Conservation (phyloP, 2,888 invertebrate species). For the Marronus borbonicus region DNA sequence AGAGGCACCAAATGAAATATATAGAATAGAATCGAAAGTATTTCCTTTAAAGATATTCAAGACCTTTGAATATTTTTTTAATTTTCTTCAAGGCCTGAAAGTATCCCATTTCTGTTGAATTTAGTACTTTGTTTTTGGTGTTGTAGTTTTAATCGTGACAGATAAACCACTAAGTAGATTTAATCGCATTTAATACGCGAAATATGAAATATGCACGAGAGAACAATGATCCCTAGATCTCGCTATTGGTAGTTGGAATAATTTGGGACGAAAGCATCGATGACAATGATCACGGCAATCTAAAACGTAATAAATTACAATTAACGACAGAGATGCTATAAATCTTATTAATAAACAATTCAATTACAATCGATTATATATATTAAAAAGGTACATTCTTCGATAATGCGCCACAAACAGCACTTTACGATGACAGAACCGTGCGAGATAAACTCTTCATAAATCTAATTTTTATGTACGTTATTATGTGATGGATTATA, state of each 20-base stretch:
- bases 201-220: not conserved
- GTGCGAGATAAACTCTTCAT: not conserved
- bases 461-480: constrained; percentile 4
- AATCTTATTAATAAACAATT: constrained; percentile 10
- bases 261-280: not conserved
- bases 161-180: not conserved
- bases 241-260: constrained; percentile 1
- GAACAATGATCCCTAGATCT: constrained; percentile 4
- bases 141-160: too few species aligned
- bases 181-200: not conserved
- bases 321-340: not conserved
- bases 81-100: too few species aligned
- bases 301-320: constrained; percentile 1
- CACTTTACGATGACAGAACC: not conserved
- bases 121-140: too few species aligned
- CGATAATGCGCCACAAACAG: not conserved
- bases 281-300: not conserved
- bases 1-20: too few species aligned
- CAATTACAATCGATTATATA: constrained; percentile 9
- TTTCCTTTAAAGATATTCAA: too few species aligned
- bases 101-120: too few species aligned
- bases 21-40: too few species aligned
- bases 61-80: too few species aligned
- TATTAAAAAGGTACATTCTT: not conserved
- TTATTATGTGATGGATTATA: not conserved